Base-by-base conservation (phyloP, 2,797 vertebrate genomes). In the Melanotaenia pygmaea region DNA sequence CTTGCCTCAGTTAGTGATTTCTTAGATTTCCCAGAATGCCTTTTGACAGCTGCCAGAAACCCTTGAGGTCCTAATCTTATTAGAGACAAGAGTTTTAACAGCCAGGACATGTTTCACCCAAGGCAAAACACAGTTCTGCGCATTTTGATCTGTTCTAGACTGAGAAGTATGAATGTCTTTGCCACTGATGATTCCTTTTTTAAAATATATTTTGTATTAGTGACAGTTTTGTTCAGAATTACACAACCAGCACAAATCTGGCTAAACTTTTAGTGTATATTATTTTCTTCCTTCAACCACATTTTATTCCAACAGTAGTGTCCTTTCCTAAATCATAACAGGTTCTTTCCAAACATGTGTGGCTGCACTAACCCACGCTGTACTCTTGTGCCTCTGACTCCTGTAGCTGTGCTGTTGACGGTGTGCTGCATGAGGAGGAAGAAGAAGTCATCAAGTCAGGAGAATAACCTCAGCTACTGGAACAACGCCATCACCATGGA, bases 401-500 rank as follows among this genome's bases (percentile, higher is more conserved):
- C 77, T n/a, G 28, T 64, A 99, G 98, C 98, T 26, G 97, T 99
- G 85, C 86, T 99, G 82, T 88, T 99, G 94, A 99, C 98, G 0
- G 96, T 99, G 81, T 98, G 97, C 94, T 99, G 98, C 89, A 97
- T 99, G 97, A 94, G 93, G 86, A 96, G 95, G 91, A 98, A 95
- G 95, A 99, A 96, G 93, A 99, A 99, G 94, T 95, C 96, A 0
- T 94, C 97, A 57, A 96, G 95, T 91, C 97, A 97, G 10, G 98
- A 99, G 94, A 99, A 96, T 92, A 99, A 97, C 88, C 93, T 99
- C 94, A 99, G 98, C 94, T 99, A 99, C 86, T 99, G 98, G 98
- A 99, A 99, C 93, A 98, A 99, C 2, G 96, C 98, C 88, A 99
- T 99, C 93, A 99, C 98, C 83, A 99, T 99, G 97, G 98, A 99